These are phyloP conservation scores for Periparus ater DNA, from an alignment of 2,797 vertebrate species.

Conservation along the genomic window DNA sequence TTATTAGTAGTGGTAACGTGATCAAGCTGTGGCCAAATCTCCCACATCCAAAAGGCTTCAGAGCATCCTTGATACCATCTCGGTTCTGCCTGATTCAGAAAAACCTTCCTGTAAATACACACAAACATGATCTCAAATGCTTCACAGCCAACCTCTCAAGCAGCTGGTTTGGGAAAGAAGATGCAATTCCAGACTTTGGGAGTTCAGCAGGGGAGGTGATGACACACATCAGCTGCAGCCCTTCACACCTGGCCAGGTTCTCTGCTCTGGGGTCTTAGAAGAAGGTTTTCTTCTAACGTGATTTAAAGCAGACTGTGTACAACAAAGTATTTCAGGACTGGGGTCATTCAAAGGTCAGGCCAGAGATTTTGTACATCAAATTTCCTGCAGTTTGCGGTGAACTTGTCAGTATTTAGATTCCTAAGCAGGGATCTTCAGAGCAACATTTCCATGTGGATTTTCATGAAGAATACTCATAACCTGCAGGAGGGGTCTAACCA, in stretches of 20 bases:
- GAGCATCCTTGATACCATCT: not conserved
- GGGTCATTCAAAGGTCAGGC: slow-evolving; percentile 65
- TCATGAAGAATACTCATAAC: not conserved
- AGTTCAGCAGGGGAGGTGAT: not conserved
- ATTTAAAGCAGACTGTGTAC: slow-evolving; percentile 36
- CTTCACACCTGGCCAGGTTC: slow-evolving; percentile 17
- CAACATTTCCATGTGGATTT: not conserved
- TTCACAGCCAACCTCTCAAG: not conserved
- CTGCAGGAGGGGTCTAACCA: not conserved
- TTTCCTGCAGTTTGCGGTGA: not conserved
- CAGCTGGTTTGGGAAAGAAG: not conserved
- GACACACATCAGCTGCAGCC: slow-evolving; percentile 9
- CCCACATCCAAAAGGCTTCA: not conserved
- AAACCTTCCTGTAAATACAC: not conserved
- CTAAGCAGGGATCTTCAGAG: not conserved
- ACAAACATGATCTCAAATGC: not conserved
- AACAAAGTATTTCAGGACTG: slow-evolving; percentile 57
- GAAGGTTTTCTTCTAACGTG: not conserved
- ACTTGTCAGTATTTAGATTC: not conserved
- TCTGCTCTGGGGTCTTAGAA: not conserved
- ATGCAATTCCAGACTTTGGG: not conserved
- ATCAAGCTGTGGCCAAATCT: not conserved
- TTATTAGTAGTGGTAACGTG: not conserved
- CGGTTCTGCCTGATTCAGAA: not conserved
- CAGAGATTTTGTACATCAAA: slow-evolving; percentile 4